Base-by-base conservation (phyloP, 2,113 vertebrate genomes). In the Siniperca chuatsi region DNA sequence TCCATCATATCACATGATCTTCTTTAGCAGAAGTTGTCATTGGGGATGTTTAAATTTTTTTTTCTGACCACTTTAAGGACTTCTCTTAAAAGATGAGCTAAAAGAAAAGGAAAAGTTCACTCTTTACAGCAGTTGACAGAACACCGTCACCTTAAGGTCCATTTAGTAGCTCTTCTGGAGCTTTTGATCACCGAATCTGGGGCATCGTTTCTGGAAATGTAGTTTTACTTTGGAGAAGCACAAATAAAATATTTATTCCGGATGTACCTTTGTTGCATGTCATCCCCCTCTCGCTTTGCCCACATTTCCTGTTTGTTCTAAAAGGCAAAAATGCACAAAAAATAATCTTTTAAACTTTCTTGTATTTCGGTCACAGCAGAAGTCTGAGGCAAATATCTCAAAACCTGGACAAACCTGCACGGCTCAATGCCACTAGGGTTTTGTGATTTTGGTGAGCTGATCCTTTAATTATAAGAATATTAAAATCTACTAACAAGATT, bases 401-500 rank as follows among this genome's bases (percentile, higher is more conserved):
- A 37, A 55, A 60, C 25, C n/a, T 48, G 61, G n/a, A 66, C 58
- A 75, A 48, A 61, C 8, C 11, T 44, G 52, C 42, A 20, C 25
- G 23, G n/a, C 75, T 57, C 52, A 1, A 7, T 9, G 9, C 44
- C 55, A 46, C 48, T 8, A 29, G 13, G 8, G 11, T 50, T 52
- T 11, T 18, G n/a, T 40, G 10, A 55, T 75, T 76, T 18, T 54
- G 8, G 37, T 83, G 77, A 88, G 76, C 77, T 72, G 74, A 72
- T 62, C 40, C 71, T 83, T 82, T 84, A 69, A 75, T 21, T 84
- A 75, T 71, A 90, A 90, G 37, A 68, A 1, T 92, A 92, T 92
- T 83, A 92, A 93, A 91, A 87, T 94, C 35, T 25, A 62, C 25
- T 16, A 23, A 83, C 13, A 21, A 92, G 92, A 91, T 60, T 81